phyloP scores from a whole-genome alignment of 2,113 vertebrate genomes.

The Eptesicus fuscus region DNA sequence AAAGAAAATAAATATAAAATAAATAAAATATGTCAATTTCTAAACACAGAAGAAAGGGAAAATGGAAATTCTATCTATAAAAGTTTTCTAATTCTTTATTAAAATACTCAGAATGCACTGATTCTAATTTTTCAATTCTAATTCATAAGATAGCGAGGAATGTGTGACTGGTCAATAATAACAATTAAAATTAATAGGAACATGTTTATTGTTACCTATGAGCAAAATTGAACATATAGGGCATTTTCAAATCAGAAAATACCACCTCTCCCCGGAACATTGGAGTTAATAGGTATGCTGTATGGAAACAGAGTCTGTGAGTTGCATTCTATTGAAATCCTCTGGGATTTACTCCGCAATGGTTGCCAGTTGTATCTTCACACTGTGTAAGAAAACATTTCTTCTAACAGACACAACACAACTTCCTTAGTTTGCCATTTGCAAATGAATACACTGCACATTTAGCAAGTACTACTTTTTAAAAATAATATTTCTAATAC shows the following conservation, averaged over 20 bases:
- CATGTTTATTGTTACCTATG: conserved; percentile 25
- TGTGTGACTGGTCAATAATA: conserved; percentile 4
- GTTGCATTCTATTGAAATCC: conserved; percentile 68
- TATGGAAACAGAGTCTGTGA: conserved; percentile 45
- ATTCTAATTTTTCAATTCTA: background rate
- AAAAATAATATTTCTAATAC: background rate
- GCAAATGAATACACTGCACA: conserved; percentile 35
- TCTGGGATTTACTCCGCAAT: conserved; percentile 32
- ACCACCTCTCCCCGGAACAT: background rate
- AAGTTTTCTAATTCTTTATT: background rate
- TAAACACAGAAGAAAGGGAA: background rate
- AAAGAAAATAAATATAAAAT: background rate
- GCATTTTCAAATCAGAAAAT: conserved; percentile 27
- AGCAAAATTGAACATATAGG: conserved; percentile 37
- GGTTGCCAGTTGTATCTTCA: conserved; percentile 48
- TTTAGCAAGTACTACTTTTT: background rate
- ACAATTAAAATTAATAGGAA: conserved; percentile 35
- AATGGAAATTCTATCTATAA: background rate
- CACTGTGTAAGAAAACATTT: conserved; percentile 59
- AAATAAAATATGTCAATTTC: background rate
- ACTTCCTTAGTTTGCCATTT: conserved; percentile 34
- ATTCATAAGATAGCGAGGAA: background rate
- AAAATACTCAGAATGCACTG: background rate
- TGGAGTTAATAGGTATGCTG: conserved; percentile 53
- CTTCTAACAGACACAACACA: conserved; percentile 34